phyloP scores from a whole-genome alignment of 2,888 invertebrate species.

The Pollenia angustigena region DNA sequence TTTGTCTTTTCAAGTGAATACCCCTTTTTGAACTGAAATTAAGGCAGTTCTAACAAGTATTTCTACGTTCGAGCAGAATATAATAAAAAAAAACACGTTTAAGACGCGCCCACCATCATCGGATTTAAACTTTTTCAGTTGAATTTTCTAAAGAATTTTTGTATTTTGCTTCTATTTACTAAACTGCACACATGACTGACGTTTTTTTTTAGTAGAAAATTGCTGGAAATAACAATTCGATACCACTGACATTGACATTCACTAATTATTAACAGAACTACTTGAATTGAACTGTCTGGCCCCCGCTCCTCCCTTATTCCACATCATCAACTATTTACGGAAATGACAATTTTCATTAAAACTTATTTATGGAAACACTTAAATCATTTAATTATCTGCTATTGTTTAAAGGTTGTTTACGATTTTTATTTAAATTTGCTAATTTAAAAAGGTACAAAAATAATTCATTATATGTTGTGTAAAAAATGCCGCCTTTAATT shows the following conservation, averaged over 20 bases:
- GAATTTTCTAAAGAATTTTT: not conserved
- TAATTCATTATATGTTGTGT: constrained; percentile 30
- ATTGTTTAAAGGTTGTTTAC: constrained; percentile 17
- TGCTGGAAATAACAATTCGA: constrained; percentile 4
- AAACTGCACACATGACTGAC: constrained; percentile 50
- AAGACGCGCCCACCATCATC: constrained; percentile 71
- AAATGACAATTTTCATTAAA: constrained; percentile 45
- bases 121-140: constrained; percentile 40
- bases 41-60: constrained; percentile 22
- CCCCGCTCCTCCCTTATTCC: not conserved
- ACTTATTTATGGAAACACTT: constrained; percentile 38
- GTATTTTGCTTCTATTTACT: not conserved
- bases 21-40: not conserved
- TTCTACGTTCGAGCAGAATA: not conserved
- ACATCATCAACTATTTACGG: constrained; percentile 13
- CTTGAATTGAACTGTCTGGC: not conserved
- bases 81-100: constrained; percentile 37
- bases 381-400: constrained; percentile 35
- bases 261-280: constrained; percentile 39
- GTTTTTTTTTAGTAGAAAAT: constrained; percentile 5
- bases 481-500: constrained; percentile 46
- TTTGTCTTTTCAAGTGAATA: constrained; percentile 1
- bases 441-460: constrained; percentile 13
- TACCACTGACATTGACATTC: constrained; percentile 68
- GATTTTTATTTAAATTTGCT: not conserved